These are phyloP conservation scores for Lithobius niger DNA, from an alignment of 1,140 invertebrate species.

Conservation along the genomic window DNA sequence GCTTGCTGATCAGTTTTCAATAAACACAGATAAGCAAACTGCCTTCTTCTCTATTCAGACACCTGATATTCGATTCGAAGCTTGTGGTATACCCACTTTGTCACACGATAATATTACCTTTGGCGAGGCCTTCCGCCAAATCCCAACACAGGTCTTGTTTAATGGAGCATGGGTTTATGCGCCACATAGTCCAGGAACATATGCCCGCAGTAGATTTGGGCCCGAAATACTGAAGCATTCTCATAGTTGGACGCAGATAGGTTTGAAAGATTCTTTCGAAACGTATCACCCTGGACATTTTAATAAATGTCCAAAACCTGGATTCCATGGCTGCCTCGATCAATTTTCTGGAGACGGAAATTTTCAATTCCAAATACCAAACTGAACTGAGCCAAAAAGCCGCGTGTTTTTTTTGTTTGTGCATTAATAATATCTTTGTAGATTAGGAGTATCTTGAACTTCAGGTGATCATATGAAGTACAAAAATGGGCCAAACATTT, in stretches of 20 bases:
- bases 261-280: not conserved
- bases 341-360: slow-evolving; percentile 1
- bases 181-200: slow-evolving; percentile 25
- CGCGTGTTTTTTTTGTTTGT: too few relatives aligned
- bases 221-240: slow-evolving; percentile 22
- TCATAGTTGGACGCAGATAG: slow-evolving; percentile 6
- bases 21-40: not conserved
- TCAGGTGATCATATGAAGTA: too few relatives aligned
- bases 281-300: slow-evolving; percentile 14
- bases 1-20: not conserved
- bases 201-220: slow-evolving; percentile 25
- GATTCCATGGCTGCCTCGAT: slow-evolving; percentile 4
- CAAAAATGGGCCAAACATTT: too few relatives aligned
- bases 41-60: not conserved
- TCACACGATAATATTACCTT: slow-evolving; percentile 5
- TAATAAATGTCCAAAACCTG: slow-evolving; percentile 1
- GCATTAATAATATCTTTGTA: too few relatives aligned
- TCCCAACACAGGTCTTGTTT: slow-evolving; percentile 21
- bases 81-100: slow-evolving; percentile 3
- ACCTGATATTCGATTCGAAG: slow-evolving; percentile 7
- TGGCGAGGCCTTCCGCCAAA: not conserved
- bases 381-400: too few relatives aligned
- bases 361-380: slow-evolving; percentile 3
- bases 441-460: too few relatives aligned
- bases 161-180: slow-evolving; percentile 22